Evolutionary conservation across 2,888 invertebrate species (phyloP).

Genomic region (Tubulanus polymorphus): DNA sequence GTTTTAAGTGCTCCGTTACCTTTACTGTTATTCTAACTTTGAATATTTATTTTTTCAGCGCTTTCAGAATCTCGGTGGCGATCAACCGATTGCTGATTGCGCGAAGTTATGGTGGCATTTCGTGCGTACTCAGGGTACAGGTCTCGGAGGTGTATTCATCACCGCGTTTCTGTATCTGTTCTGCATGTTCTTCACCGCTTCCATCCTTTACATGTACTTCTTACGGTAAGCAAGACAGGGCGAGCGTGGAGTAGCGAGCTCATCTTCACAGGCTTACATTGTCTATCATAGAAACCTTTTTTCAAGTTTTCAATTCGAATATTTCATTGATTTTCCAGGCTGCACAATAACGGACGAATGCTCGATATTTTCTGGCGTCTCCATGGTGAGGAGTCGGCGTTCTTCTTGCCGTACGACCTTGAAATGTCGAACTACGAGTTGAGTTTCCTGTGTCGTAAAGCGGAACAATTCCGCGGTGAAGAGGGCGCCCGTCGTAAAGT

Average conservation of each 20-base stretch:
- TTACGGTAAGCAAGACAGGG: slow-evolving; percentile 35
- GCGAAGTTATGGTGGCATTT: slow-evolving; percentile 49
- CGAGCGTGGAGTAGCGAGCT: too few relatives aligned
- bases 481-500: slow-evolving; percentile 47
- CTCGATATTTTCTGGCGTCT: slow-evolving; percentile 50
- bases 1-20: too few relatives aligned
- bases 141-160: slow-evolving; percentile 45
- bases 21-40: too few relatives aligned
- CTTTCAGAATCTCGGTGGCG: slow-evolving; percentile 30
- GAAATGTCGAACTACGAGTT: slow-evolving; percentile 50
- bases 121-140: slow-evolving; percentile 39
- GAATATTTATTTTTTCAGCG: too few relatives aligned
- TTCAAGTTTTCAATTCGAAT: too few relatives aligned
- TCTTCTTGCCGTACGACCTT: slow-evolving; percentile 48
- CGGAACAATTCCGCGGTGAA: slow-evolving; percentile 49
- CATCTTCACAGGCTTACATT: background rate
- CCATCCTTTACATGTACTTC: slow-evolving; percentile 51
- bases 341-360: slow-evolving; percentile 51
- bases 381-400: slow-evolving; percentile 36
- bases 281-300: background rate
- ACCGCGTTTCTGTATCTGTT: slow-evolving; percentile 42
- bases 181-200: slow-evolving; percentile 35
- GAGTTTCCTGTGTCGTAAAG: slow-evolving; percentile 34
- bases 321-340: slow-evolving; percentile 23
- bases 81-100: slow-evolving; percentile 41